A percentile compares a stretch with the other conserved stretches of the same genome.
Evolutionary conservation across 2,113 vertebrate species (phyloP).

Genomic region (Psilopogon haemacephalus): DNA sequence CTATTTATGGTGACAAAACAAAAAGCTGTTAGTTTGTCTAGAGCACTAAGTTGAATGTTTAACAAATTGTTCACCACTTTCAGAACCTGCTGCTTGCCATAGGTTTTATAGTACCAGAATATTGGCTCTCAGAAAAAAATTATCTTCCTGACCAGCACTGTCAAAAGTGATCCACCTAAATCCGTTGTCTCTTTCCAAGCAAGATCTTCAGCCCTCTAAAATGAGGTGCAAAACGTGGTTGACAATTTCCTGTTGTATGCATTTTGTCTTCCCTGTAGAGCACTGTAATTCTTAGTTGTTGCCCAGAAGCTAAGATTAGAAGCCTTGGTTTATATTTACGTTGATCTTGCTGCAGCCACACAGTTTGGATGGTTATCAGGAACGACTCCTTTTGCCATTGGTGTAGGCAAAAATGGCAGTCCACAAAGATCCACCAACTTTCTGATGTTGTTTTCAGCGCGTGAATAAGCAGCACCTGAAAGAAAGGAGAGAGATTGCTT

Average conservation of each 20-base stretch:
- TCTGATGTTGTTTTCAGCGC: conserved; percentile 82
- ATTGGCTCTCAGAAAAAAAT: not conserved
- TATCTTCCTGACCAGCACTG: not conserved
- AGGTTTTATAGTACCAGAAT: not conserved
- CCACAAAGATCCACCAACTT: conserved; percentile 83
- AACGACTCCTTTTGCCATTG: conserved; percentile 96
- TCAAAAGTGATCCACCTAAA: not conserved
- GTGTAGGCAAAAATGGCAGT: conserved; percentile 92
- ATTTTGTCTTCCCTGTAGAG: not conserved
- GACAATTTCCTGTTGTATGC: not conserved
- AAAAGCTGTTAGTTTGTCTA: not conserved
- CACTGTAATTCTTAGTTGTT: not conserved
- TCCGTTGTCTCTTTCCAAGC: not conserved
- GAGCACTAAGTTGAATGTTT: not conserved
- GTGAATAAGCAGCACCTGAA: conserved; percentile 90
- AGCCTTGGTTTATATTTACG: conserved; percentile 68
- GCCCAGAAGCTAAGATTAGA: not conserved
- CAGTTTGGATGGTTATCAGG: conserved; percentile 91
- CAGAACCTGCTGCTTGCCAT: not conserved
- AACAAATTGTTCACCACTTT: not conserved
- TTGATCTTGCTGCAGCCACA: conserved; percentile 92
- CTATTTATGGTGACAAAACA: not conserved
- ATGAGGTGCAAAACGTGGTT: not conserved
- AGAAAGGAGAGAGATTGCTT: conserved; percentile 12
- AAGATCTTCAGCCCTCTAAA: not conserved